A percentile compares a stretch with the other conserved stretches of the same genome.
Evolutionary conservation across 2,797 vertebrate species (phyloP).

Genomic region (Falco berigora): DNA sequence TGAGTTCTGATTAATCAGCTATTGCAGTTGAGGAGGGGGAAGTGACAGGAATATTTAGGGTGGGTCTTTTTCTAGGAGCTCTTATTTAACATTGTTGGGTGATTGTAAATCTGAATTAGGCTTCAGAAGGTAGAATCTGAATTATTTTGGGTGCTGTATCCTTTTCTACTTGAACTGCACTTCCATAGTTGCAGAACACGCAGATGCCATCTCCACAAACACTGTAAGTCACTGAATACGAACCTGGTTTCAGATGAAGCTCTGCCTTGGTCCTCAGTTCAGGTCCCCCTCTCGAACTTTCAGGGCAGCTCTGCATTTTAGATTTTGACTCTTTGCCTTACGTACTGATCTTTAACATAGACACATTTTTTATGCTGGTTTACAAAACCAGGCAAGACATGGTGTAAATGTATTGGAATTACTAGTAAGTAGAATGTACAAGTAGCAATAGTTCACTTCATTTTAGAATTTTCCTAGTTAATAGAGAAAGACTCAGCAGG

Average conservation of each 20-base stretch:
- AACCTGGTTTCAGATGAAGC: not conserved
- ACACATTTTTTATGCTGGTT: not conserved
- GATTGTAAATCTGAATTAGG: not conserved
- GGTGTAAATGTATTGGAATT: conserved; percentile 14
- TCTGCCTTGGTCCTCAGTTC: not conserved
- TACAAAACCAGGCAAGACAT: not conserved
- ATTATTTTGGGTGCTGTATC: not conserved
- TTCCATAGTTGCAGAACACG: not conserved
- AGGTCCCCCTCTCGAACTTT: not conserved
- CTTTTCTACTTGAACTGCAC: not conserved
- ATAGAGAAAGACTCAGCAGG: conserved; percentile 13
- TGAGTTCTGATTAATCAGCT: not conserved
- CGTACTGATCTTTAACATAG: not conserved
- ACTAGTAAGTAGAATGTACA: not conserved
- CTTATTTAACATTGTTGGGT: not conserved
- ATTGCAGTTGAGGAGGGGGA: not conserved
- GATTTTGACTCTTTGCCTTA: not conserved
- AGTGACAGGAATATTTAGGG: not conserved
- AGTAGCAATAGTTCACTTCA: not conserved
- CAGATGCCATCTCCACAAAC: not conserved
- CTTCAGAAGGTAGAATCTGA: not conserved
- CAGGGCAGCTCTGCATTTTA: not conserved
- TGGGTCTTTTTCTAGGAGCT: not conserved
- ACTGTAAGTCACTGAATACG: not conserved
- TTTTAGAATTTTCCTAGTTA: conserved; percentile 15